Base-by-base conservation (phyloP, 2,797 vertebrate genomes). In the Melanotaenia boesemani region DNA sequence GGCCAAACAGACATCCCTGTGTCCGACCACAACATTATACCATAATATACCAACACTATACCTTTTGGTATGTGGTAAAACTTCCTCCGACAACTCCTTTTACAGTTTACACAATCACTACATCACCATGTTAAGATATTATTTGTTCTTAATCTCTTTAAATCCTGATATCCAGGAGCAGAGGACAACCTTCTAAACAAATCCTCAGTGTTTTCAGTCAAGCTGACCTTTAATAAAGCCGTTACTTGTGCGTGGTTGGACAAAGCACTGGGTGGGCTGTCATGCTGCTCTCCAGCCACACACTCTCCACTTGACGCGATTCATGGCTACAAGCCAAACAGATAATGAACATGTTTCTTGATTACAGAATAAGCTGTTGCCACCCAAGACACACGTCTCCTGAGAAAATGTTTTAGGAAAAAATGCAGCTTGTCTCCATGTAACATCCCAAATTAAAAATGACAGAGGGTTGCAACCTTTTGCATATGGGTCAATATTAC, bases 151-250 rank as follows among this genome's bases (percentile, higher is more conserved):
- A 74, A 69, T 84, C 77, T 79, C 67, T 70, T 28, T 55, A 79
- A 86, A 80, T 80, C 86, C 73, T 63, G 34, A 68, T 48, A 75
- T 69, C 36, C 52, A 72, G 68, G 66, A 61, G 28, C 55, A 63
- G 24, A 76, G 26, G 48, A 61, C 58, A 32, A 37, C 65, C 63
- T 37, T 70, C 55, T 8, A 64, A 79, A 48, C 1, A 15, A 61
- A 70, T 77, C 73, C 68, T 67, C 32, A 75, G 54, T 12, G 60
- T 74, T 75, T 74, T 54, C 80, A 86, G 75, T 75, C 64, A 57
- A 72, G 76, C 78, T 67, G 81, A 76, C 69, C 65, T 79, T 85
- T 89, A 65, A 80, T 71, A 30, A 82, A 87, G 82, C 80, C 3
- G 62, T 76, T 82, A 81, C 74, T 78, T 79, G 67, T 71, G 76